A percentile compares a stretch with the other conserved stretches of the same genome.
These are phyloP conservation scores for Prochilodus magdalenae DNA, from an alignment of 2,113 vertebrate genomes.

Conservation along the genomic window DNA sequence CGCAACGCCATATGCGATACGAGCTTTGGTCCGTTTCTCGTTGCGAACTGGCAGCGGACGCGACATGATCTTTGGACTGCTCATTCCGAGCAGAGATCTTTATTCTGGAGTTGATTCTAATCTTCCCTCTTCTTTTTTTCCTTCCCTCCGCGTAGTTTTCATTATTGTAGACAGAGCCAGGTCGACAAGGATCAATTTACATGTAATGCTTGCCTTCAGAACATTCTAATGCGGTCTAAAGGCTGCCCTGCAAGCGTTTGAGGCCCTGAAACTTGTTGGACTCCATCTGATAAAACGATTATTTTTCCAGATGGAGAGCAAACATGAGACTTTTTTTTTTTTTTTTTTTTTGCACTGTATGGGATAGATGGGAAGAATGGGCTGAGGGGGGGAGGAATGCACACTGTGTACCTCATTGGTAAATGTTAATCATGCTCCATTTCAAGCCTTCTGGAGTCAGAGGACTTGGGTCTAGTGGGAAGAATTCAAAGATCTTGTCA, in stretches of 20 bases:
- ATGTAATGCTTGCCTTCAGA: not conserved
- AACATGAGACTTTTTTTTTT: constrained; percentile 1
- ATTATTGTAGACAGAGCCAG: not conserved
- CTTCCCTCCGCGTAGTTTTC: no score
- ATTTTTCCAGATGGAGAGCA: constrained; percentile 13
- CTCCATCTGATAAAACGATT: constrained; percentile 18
- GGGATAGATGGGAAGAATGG: constrained; percentile 5
- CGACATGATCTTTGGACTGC: not conserved
- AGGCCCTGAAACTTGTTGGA: not conserved
- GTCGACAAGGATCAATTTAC: not conserved
- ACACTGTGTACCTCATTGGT: constrained; percentile 20
- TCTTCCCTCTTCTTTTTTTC: not conserved
- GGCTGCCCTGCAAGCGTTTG: not conserved
- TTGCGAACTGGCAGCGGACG: not conserved
- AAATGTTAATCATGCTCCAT: constrained; percentile 32
- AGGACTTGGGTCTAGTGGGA: not conserved
- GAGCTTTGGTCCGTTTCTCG: not conserved
- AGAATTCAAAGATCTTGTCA: constrained; percentile 37
- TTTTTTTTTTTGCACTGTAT: not conserved
- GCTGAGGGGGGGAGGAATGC: not conserved
- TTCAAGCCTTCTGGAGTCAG: constrained; percentile 4
- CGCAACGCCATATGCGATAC: not conserved
- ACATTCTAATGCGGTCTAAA: not conserved
- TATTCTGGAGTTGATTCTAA: not conserved
- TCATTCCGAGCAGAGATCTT: not conserved